Evolutionary conservation across 1,140 invertebrate species (phyloP), one percentile per base, ranked within the genome.

Genomic region (Acromyrmex charruanus): DNA sequence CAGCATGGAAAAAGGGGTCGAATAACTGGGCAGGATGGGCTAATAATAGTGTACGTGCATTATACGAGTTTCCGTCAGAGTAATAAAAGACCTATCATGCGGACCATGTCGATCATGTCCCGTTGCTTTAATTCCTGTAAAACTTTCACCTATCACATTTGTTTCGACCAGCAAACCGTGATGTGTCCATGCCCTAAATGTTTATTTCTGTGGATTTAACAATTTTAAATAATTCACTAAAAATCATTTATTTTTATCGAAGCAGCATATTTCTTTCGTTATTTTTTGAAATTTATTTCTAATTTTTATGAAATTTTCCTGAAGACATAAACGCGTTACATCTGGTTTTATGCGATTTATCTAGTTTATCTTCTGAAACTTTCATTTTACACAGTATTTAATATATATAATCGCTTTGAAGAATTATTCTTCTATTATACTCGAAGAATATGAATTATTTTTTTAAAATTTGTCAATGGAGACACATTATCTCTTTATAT

Each of bases 121-220:
- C 35, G 66, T 49, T 49, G 21, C 21, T 79, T 79, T 65, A 79
- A 51, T 79, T 66, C 5, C 25, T 65, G 7, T 65, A 14, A 65
- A 61, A 51, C 59, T 7, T 79, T 65, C 3, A 9, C 25, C 25
- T 6, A 18, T 7, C 69, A 39, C 35, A n/a, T 49, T 65, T 65
- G n/a, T 77, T 12, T 44, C 21, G n/a, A 44, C 9, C 16, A 44
- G 3, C 35, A 61, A 44, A 25, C 55, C 5, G 35, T 16, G 75
- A 63, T 18, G 28, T 1, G 18, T 51, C 10, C 16, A 12, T 3
- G 18, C 18, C 6, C 21, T 25, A 39, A 25, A 2, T 28, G 18
- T 55, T 14, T 21, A 21, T 58, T 74, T 39, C 10, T 25, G 10
- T 28, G 6, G 5, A 25, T 59, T 39, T n/a, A 16, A 77, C 55